Conservation (phyloP, 2,797 vertebrate genomes). For the Bovichtus variegatus region DNA sequence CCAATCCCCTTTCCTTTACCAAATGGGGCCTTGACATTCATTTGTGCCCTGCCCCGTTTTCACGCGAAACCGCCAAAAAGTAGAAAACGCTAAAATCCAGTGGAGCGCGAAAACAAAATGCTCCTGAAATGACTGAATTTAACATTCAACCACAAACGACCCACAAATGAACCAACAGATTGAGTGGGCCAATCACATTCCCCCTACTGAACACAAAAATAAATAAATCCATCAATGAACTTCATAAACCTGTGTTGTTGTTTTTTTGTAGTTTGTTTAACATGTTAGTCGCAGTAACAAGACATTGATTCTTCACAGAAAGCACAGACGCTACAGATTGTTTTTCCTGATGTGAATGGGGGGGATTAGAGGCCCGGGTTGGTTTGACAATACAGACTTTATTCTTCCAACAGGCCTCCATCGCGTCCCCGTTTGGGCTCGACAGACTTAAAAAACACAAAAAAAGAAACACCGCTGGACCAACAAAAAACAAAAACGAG, state of each 20-base stretch:
- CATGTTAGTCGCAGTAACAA: slow-evolving; percentile 67
- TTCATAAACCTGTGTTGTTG: slow-evolving; percentile 73
- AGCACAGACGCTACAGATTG: slow-evolving; percentile 77
- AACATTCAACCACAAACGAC: slow-evolving; percentile 52
- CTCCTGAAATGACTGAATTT: slow-evolving; percentile 68
- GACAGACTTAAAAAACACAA: slow-evolving; percentile 79
- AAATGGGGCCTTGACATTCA: not conserved
- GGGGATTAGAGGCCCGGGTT: slow-evolving; percentile 57
- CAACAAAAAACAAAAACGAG: slow-evolving; percentile 68
- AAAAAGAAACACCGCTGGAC: slow-evolving; percentile 74
- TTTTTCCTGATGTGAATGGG: slow-evolving; percentile 81
- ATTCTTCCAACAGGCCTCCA: slow-evolving; percentile 56
- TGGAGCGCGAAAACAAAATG: slow-evolving; percentile 69
- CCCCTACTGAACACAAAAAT: slow-evolving; percentile 23
- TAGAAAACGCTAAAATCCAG: slow-evolving; percentile 84
- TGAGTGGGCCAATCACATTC: slow-evolving; percentile 28
- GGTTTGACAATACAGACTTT: slow-evolving; percentile 62
- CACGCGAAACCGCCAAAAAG: slow-evolving; percentile 57
- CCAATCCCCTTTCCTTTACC: not conserved
- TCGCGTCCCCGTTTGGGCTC: slow-evolving; percentile 62
- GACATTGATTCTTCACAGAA: slow-evolving; percentile 79
- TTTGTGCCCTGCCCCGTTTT: slow-evolving; percentile 45
- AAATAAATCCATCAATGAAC: slow-evolving; percentile 41
- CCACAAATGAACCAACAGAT: slow-evolving; percentile 24
- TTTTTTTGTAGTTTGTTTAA: not conserved